Percentiles rank a stretch among this genome's conserved stretches.
Conservation (phyloP, 2,888 invertebrate genomes). For the Cryptocheilus praepositus region DNA sequence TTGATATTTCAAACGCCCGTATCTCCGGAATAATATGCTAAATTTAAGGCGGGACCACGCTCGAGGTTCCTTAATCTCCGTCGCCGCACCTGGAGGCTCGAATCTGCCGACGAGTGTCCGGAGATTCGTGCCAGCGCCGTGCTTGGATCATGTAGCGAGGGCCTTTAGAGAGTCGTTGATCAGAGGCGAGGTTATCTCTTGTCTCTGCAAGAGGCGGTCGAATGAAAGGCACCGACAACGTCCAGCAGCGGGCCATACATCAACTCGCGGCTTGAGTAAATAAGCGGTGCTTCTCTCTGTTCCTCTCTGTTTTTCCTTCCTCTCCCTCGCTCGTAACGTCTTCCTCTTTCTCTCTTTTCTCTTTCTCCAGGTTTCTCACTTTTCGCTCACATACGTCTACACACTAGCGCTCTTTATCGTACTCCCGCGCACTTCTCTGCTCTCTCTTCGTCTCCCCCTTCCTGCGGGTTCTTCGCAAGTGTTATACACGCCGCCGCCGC, state of each 20-base stretch:
- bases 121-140: constrained; percentile 49
- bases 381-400: not conserved
- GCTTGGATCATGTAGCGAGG: constrained; percentile 54
- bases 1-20: not conserved
- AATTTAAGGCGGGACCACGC: not conserved
- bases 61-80: not conserved
- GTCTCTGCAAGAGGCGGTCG: constrained; percentile 60
- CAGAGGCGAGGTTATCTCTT: constrained; percentile 66
- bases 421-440: too few species aligned
- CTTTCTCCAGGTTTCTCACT: constrained; percentile 8
- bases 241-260: constrained; percentile 68
- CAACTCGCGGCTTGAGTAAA: constrained; percentile 69
- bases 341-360: not conserved
- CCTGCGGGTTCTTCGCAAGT: too few species aligned
- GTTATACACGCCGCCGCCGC: too few species aligned
- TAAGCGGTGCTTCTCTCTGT: constrained; percentile 60
- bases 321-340: not conserved
- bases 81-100: constrained; percentile 12
- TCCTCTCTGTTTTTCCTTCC: constrained; percentile 19
- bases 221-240: constrained; percentile 68
- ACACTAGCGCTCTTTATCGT: too few species aligned
- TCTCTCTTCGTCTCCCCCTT: too few species aligned
- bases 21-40: not conserved
- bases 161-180: constrained; percentile 60
- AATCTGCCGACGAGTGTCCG: constrained; percentile 38